These are phyloP conservation scores for Calliphora vicina DNA, from an alignment of 1,140 invertebrate genomes.

Conservation along the genomic window DNA sequence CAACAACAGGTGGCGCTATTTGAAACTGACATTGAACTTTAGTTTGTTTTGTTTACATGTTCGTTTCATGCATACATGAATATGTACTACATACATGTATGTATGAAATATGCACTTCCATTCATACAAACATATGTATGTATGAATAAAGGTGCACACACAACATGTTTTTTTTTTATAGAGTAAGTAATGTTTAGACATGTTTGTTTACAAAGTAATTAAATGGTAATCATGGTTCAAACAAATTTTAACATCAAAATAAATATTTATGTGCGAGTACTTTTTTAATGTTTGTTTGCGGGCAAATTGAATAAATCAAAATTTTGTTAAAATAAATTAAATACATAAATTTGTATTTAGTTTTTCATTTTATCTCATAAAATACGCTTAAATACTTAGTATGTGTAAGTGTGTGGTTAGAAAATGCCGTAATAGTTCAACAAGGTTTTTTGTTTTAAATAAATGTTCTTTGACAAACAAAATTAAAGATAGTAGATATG, in stretches of 20 bases:
- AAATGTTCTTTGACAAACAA: too few species aligned
- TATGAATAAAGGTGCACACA: not conserved
- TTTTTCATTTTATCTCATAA: too few species aligned
- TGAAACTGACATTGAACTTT: conserved; percentile 7
- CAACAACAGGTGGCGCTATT: not conserved
- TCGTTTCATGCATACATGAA: not conserved
- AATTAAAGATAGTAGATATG: too few species aligned
- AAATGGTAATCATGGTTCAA: not conserved
- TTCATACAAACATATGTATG: not conserved
- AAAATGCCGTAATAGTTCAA: not conserved
- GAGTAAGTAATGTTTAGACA: not conserved
- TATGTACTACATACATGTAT: too few species aligned
- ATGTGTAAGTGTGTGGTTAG: too few species aligned
- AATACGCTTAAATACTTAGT: too few species aligned
- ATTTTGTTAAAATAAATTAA: not conserved
- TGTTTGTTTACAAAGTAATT: not conserved
- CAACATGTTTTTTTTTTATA: not conserved
- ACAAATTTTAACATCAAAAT: not conserved
- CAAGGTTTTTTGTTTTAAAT: not conserved
- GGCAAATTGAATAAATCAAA: not conserved
- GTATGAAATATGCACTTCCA: not conserved
- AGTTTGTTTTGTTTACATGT: not conserved
- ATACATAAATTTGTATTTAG: too few species aligned
- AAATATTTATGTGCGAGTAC: too few species aligned
- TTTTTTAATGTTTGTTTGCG: not conserved